phyloP scores from a whole-genome alignment of 1,140 invertebrate genomes.

The Drusus annulatus region DNA sequence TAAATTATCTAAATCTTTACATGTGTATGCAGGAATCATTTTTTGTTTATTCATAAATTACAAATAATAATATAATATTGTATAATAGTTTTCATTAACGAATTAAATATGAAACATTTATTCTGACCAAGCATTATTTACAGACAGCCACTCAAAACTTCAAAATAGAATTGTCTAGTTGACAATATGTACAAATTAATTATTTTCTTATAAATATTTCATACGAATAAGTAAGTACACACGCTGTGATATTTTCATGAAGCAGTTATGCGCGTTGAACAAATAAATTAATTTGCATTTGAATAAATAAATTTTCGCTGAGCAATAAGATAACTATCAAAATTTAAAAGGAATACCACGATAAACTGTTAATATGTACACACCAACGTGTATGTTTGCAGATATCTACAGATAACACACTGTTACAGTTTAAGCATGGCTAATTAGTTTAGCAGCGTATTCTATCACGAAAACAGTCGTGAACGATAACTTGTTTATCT shows the following conservation, averaged over 20 bases:
- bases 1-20: conserved; percentile 48
- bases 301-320: not conserved
- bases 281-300: not conserved
- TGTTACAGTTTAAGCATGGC: no score
- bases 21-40: conserved; percentile 47
- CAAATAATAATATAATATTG: conserved; percentile 30
- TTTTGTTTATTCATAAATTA: conserved; percentile 51
- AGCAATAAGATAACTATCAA: not conserved
- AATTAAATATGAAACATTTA: conserved; percentile 31
- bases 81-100: conserved; percentile 29
- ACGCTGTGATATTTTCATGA: not conserved
- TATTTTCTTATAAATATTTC: conserved; percentile 2
- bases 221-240: not conserved
- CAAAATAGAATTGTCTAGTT: conserved; percentile 20
- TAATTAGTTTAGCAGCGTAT: no score
- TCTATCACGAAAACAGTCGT: no score
- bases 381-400: no score
- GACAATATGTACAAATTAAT: conserved; percentile 5
- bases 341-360: not conserved
- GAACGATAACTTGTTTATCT: not conserved
- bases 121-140: conserved; percentile 27
- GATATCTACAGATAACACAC: no score
- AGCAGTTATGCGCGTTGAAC: not conserved
- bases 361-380: no score
- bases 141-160: not conserved